A percentile compares a stretch with the other conserved stretches of the same genome.
phyloP scores from a whole-genome alignment of 2,888 invertebrate species.

The Eubasilissa splendida region DNA sequence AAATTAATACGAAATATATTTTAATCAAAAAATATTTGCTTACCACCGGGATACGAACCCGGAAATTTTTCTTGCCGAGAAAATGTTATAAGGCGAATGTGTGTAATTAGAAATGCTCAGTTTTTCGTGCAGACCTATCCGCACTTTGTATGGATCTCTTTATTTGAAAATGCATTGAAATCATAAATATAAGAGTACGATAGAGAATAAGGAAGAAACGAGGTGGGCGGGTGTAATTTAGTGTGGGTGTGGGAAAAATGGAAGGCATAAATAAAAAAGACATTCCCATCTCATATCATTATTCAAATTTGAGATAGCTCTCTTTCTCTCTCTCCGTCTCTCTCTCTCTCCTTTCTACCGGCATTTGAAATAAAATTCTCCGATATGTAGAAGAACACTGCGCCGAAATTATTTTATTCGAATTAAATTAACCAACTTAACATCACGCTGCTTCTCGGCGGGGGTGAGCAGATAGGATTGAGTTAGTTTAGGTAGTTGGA shows the following conservation, averaged over 20 bases:
- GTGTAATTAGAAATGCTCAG: too few species aligned
- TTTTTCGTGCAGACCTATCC: too few species aligned
- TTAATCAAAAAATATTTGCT: too few species aligned
- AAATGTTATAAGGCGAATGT: too few species aligned
- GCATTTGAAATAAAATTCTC: constrained; percentile 56
- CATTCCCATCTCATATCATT: constrained; percentile 59
- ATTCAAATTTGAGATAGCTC: constrained; percentile 58
- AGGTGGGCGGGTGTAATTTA: constrained; percentile 29
- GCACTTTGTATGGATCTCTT: too few species aligned
- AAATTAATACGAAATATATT: too few species aligned
- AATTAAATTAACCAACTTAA: too few species aligned
- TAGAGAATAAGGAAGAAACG: not conserved
- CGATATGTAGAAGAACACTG: constrained; percentile 44
- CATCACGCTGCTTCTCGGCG: too few species aligned
- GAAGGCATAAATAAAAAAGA: constrained; percentile 58
- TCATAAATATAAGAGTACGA: not conserved
- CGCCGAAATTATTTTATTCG: constrained; percentile 22
- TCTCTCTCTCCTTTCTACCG: constrained; percentile 38
- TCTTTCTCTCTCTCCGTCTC: constrained; percentile 9
- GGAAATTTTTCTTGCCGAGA: too few species aligned
- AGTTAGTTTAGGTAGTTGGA: too few species aligned
- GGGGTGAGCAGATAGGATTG: too few species aligned
- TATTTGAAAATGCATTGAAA: constrained; percentile 9
- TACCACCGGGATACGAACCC: too few species aligned
- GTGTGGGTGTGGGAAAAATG: constrained; percentile 49